Percentiles rank a stretch among this genome's conserved stretches.
Evolutionary conservation across 2,888 invertebrate species (phyloP).

Genomic region (Liopterus haemorrhoidalis): DNA sequence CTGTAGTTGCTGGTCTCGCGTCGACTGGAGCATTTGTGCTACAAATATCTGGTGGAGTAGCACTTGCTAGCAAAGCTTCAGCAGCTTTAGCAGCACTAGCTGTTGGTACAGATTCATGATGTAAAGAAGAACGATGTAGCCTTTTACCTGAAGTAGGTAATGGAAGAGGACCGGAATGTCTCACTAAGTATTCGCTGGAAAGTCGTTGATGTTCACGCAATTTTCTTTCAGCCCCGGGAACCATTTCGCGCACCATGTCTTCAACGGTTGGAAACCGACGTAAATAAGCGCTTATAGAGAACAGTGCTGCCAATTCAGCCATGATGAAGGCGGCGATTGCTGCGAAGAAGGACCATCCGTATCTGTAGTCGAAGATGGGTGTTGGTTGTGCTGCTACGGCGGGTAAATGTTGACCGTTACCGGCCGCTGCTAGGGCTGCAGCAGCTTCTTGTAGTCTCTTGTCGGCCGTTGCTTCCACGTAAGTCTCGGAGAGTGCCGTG

Average conservation of each 20-base stretch:
- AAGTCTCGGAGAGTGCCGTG: conserved; percentile 55
- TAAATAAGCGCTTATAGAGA: conserved; percentile 55
- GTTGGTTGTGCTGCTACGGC: conserved; percentile 33
- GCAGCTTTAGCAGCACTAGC: conserved; percentile 19
- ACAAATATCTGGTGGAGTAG: conserved; percentile 48
- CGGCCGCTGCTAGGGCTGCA: conserved; percentile 9
- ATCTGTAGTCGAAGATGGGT: conserved; percentile 48
- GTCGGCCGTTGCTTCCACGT: conserved; percentile 48
- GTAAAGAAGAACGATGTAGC: conserved; percentile 19
- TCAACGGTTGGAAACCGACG: conserved; percentile 55
- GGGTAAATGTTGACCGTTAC: conserved; percentile 1
- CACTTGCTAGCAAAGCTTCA: conserved; percentile 39
- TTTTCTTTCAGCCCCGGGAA: conserved; percentile 55
- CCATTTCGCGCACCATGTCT: conserved; percentile 58
- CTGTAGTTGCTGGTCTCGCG: conserved; percentile 32
- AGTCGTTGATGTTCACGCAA: conserved; percentile 51
- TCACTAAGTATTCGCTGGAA: conserved; percentile 50
- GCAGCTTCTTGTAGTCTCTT: conserved; percentile 35
- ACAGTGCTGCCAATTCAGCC: conserved; percentile 54
- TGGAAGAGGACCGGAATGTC: conserved; percentile 35
- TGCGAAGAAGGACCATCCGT: conserved; percentile 59
- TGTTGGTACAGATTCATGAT: conserved; percentile 20
- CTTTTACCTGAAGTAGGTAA: conserved; percentile 34
- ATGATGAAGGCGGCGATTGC: conserved; percentile 55
- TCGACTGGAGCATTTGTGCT: conserved; percentile 44